phyloP scores from a whole-genome alignment of 2,888 invertebrate species.

The Sabatieria punctata region DNA sequence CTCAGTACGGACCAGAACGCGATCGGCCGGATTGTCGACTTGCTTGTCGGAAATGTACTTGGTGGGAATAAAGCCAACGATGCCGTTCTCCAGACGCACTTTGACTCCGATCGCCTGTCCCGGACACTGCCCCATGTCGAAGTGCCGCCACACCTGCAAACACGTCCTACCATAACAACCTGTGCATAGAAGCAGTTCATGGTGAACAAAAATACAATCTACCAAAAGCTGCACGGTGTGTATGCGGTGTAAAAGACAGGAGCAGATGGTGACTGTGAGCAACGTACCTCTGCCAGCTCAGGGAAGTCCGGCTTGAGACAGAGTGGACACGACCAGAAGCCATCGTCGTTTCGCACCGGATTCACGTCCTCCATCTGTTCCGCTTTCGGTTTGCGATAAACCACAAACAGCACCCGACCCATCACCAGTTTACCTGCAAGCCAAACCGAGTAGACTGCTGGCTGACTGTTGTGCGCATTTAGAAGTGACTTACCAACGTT shows the following conservation, averaged over 20 bases:
- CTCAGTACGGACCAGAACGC: conserved; percentile 59
- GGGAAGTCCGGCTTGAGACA: conserved; percentile 88
- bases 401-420: conserved; percentile 47
- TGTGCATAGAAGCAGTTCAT: background rate
- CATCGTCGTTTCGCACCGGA: conserved; percentile 81
- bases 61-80: conserved; percentile 74
- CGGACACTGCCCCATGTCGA: conserved; percentile 78
- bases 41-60: conserved; percentile 82
- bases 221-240: background rate
- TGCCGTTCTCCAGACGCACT: conserved; percentile 69
- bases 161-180: background rate
- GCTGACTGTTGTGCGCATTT: too few species aligned
- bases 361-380: conserved; percentile 89
- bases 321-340: conserved; percentile 92
- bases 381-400: conserved; percentile 49
- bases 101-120: conserved; percentile 86
- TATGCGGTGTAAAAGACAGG: background rate
- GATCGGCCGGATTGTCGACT: conserved; percentile 76
- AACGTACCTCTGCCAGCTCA: conserved; percentile 61
- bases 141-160: conserved; percentile 76
- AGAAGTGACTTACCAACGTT: conserved; percentile 67
- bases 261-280: too few species aligned
- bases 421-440: conserved; percentile 50
- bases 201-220: background rate
- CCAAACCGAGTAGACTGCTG: too few species aligned